These are phyloP conservation scores for Chelonoidis abingdonii DNA, from an alignment of 2,113 vertebrate species.

Conservation along the genomic window DNA sequence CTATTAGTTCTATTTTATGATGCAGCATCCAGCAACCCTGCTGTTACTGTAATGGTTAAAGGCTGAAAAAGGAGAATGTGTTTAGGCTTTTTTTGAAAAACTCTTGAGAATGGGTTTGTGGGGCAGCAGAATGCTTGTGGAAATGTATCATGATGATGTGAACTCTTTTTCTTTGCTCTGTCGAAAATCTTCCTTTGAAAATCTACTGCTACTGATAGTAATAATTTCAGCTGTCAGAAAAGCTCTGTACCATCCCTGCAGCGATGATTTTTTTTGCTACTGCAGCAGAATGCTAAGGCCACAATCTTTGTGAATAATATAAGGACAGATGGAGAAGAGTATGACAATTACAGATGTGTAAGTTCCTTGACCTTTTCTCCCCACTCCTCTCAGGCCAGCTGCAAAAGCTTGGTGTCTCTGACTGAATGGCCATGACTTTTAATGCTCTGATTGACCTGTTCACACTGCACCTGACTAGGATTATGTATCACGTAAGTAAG, in stretches of 20 bases:
- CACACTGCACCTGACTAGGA: not conserved
- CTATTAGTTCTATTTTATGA: constrained; percentile 57
- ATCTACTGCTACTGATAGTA: not conserved
- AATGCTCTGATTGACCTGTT: fast-evolving
- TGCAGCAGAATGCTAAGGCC: not conserved
- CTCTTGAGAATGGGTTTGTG: no score
- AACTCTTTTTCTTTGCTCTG: not conserved
- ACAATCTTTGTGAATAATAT: not conserved
- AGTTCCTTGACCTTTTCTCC: not conserved
- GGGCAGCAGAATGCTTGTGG: fast-evolving
- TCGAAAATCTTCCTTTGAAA: not conserved
- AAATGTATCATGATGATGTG: not conserved
- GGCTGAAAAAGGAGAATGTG: constrained; percentile 7
- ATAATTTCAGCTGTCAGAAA: not conserved
- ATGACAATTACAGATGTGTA: not conserved
- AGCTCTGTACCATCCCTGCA: fast-evolving
- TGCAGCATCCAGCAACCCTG: not conserved
- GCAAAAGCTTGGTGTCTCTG: not conserved
- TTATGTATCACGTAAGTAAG: not conserved
- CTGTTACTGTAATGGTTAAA: constrained; percentile 19
- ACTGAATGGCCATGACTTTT: not conserved
- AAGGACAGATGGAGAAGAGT: fast-evolving
- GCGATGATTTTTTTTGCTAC: not conserved
- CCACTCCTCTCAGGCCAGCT: not conserved
- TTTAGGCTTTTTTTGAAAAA: not conserved